A percentile compares a stretch with the other conserved stretches of the same genome.
Conservation (phyloP, 1,140 invertebrate species). For the Nilaparvata lugens region DNA sequence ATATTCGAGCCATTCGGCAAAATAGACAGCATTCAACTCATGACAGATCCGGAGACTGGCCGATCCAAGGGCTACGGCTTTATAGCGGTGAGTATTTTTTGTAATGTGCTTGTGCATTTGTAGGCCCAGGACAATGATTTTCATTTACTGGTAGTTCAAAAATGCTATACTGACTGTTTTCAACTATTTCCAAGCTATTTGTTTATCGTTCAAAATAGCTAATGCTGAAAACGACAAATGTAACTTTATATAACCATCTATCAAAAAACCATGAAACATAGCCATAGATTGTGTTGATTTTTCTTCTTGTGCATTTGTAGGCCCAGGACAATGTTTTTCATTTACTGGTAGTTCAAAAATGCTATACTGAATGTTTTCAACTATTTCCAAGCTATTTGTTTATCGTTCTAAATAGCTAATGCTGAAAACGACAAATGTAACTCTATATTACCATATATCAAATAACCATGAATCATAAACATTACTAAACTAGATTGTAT, state of each 20-base stretch:
- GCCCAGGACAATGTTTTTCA: not conserved
- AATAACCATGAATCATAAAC: no score
- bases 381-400: not conserved
- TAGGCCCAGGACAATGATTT: not conserved
- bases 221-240: not conserved
- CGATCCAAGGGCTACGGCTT: conserved; percentile 97
- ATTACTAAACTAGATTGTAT: no score
- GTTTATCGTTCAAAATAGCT: not conserved
- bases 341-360: not conserved
- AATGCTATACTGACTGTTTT: not conserved
- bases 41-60: conserved; percentile 89
- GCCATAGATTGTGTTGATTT: not conserved
- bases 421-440: not conserved
- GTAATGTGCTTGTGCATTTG: no score
- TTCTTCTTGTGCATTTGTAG: not conserved
- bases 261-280: no score
- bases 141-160: not conserved
- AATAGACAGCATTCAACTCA: conserved; percentile 94
- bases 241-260: no score
- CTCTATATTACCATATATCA: no score
- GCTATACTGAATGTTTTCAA: not conserved
- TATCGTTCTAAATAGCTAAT: not conserved
- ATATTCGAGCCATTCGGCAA: conserved; percentile 99
- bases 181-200: not conserved
- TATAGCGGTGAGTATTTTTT: conserved; percentile 73